phyloP scores from a whole-genome alignment of 2,888 invertebrate species.

The Onchidella celtica region DNA sequence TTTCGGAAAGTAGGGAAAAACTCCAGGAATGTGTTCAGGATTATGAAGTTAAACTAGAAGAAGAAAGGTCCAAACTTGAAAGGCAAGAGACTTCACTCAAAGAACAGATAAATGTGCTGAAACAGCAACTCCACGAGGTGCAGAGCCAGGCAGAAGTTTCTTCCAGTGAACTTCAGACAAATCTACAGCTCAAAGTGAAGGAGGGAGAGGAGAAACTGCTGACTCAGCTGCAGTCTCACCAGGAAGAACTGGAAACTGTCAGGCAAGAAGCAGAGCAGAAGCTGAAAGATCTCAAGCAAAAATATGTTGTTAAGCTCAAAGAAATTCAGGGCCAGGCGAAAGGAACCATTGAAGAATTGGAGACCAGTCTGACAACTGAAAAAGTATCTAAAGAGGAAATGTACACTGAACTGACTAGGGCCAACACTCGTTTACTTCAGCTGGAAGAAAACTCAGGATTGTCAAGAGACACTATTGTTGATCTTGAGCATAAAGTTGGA shows the following conservation, averaged over 20 bases:
- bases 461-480: conserved; percentile 61
- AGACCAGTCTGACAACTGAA: conserved; percentile 56
- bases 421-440: conserved; percentile 69
- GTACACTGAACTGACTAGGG: conserved; percentile 64
- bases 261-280: conserved; percentile 64
- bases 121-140: conserved; percentile 65
- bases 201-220: conserved; percentile 61
- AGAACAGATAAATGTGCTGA: conserved; percentile 65
- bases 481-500: conserved; percentile 61
- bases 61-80: conserved; percentile 62
- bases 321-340: conserved; percentile 62
- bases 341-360: conserved; percentile 50
- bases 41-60: conserved; percentile 70
- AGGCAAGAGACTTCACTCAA: conserved; percentile 60
- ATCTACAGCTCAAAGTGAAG: conserved; percentile 61
- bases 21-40: conserved; percentile 71
- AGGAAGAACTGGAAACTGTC: conserved; percentile 55
- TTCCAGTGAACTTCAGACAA: conserved; percentile 60
- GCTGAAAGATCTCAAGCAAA: conserved; percentile 70
- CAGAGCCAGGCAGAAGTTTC: conserved; percentile 60
- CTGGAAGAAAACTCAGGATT: conserved; percentile 62
- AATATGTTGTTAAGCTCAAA: conserved; percentile 69
- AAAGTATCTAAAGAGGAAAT: conserved; percentile 64
- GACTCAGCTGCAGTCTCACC: conserved; percentile 52
- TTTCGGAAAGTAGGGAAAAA: conserved; percentile 68